A percentile compares a stretch with the other conserved stretches of the same genome.
These are phyloP conservation scores for Lutjanus campechanus DNA, from an alignment of 2,797 vertebrate species.

Conservation along the genomic window DNA sequence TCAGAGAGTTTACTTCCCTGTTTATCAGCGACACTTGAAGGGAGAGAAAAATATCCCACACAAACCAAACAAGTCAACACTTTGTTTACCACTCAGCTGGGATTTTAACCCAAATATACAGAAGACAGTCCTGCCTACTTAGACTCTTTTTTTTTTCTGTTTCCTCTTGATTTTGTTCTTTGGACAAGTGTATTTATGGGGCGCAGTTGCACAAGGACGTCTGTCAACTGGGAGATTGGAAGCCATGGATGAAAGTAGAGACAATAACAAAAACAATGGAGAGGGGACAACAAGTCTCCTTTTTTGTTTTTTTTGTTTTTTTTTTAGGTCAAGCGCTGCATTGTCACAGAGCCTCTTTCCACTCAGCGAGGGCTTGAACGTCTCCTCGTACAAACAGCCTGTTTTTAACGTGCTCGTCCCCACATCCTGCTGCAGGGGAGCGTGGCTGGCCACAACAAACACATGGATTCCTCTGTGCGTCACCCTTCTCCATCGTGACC, in stretches of 20 bases:
- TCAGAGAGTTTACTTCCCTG: constrained; percentile 46
- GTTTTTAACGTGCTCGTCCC: constrained; percentile 31
- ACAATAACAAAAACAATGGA: constrained; percentile 8
- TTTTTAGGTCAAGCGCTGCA: constrained; percentile 44
- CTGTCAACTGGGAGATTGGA: constrained; percentile 58
- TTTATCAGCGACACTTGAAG: constrained; percentile 54
- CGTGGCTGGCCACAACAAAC: constrained; percentile 21
- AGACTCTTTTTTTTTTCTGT: constrained; percentile 33
- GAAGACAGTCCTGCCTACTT: constrained; percentile 52
- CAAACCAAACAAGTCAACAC: constrained; percentile 64
- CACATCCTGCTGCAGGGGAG: constrained; percentile 41
- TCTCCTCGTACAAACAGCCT: constrained; percentile 33
- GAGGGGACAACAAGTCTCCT: constrained; percentile 30
- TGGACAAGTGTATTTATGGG: constrained; percentile 64
- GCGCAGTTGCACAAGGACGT: constrained; percentile 67
- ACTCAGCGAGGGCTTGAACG: constrained; percentile 23
- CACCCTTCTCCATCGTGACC: constrained; percentile 38
- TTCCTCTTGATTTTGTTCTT: constrained; percentile 52
- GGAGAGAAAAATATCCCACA: constrained; percentile 31
- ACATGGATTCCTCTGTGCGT: constrained; percentile 24
- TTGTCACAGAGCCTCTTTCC: constrained; percentile 46
- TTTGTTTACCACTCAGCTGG: constrained; percentile 69
- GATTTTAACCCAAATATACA: constrained; percentile 67
- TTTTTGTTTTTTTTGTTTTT: too few relatives aligned
- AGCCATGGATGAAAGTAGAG: constrained; percentile 62